Percentiles rank a stretch among this genome's conserved stretches.
phyloP scores from a whole-genome alignment of 1,140 invertebrate species.

The Drosophila ercepeae region DNA sequence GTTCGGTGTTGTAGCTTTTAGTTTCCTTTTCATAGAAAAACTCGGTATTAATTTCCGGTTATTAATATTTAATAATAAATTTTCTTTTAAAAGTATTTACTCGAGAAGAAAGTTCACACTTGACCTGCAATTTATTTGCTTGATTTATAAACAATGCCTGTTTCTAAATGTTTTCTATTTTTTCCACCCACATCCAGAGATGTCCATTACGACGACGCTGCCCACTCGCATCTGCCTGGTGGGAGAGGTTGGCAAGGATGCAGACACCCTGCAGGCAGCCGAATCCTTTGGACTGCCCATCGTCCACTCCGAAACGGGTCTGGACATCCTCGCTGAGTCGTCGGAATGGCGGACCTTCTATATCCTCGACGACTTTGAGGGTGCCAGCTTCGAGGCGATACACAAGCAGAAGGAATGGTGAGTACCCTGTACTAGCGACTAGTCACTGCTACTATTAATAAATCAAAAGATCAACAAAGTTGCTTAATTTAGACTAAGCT shows the following conservation, averaged over 20 bases:
- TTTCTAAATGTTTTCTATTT: conserved; percentile 4
- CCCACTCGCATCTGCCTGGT: conserved; percentile 87
- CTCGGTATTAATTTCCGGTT: background rate
- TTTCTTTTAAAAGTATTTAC: too few relatives aligned
- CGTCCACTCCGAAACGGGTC: conserved; percentile 86
- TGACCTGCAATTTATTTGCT: too few relatives aligned
- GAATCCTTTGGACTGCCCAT: conserved; percentile 87
- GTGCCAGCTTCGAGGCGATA: conserved; percentile 87
- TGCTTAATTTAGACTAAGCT: conserved; percentile 51
- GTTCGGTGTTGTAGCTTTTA: background rate
- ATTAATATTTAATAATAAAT: too few relatives aligned
- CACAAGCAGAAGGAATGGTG: conserved; percentile 87
- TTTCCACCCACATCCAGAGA: conserved; percentile 51
- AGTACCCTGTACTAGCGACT: conserved; percentile 33
- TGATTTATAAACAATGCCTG: conserved; percentile 10
- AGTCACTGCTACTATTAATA: conserved; percentile 32
- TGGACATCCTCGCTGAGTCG: conserved; percentile 86
- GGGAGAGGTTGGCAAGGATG: conserved; percentile 85
- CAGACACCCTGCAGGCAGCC: conserved; percentile 85
- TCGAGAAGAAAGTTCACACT: too few relatives aligned
- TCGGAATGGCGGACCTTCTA: conserved; percentile 88
- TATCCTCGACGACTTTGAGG: conserved; percentile 89
- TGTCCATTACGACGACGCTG: conserved; percentile 76
- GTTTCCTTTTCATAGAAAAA: background rate
- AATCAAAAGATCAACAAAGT: conserved; percentile 8